Percentiles rank a stretch among this genome's conserved stretches.
These are phyloP conservation scores for Caerostris darwini DNA, from an alignment of 1,140 invertebrate species.

Conservation along the genomic window DNA sequence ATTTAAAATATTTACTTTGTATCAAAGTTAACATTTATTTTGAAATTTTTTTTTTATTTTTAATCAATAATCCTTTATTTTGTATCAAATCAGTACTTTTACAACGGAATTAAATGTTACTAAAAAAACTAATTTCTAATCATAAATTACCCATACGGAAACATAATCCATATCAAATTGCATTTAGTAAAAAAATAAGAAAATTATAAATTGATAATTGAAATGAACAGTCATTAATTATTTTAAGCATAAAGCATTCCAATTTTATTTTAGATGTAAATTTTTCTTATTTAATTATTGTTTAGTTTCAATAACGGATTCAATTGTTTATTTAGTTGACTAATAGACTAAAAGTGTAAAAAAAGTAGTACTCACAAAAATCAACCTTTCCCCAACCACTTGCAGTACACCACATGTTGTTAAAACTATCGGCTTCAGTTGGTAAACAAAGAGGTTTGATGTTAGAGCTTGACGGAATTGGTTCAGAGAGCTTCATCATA, in stretches of 20 bases:
- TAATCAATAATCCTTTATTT: too few species aligned
- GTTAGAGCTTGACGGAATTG: slow-evolving; percentile 82
- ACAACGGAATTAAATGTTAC: too few species aligned
- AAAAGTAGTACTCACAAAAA: slow-evolving; percentile 79
- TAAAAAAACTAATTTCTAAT: too few species aligned
- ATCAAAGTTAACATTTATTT: too few species aligned
- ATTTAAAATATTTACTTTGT: too few species aligned
- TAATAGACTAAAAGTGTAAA: neutral
- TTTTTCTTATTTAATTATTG: neutral
- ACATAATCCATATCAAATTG: too few species aligned
- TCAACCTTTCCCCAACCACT: slow-evolving; percentile 89
- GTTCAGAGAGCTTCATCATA: slow-evolving; percentile 90
- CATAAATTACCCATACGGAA: too few species aligned
- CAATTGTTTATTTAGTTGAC: neutral
- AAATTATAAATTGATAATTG: too few species aligned
- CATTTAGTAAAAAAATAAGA: too few species aligned
- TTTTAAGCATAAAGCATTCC: neutral
- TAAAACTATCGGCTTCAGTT: slow-evolving; percentile 82
- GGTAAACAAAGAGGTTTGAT: slow-evolving; percentile 81
- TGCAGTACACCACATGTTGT: slow-evolving; percentile 85
- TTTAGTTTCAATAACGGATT: neutral
- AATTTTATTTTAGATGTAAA: neutral
- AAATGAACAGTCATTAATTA: neutral
- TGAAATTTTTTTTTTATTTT: too few species aligned
- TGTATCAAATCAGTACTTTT: too few species aligned